Evolutionary conservation across 2,113 vertebrate species (phyloP).

Genomic region (Xenus cinereus): DNA sequence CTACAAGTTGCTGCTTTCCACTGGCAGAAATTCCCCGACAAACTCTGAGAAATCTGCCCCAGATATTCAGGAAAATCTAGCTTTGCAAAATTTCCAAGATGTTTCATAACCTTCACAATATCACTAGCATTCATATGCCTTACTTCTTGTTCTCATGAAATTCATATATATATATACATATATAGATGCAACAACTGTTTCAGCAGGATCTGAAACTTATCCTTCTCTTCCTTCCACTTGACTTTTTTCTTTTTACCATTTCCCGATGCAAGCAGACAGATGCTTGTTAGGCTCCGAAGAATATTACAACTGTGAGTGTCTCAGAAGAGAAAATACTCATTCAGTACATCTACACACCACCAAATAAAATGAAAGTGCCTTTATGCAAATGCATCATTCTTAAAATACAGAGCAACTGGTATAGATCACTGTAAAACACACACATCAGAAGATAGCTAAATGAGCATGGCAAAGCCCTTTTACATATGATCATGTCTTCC

Average conservation of each 20-base stretch:
- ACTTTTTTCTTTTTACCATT: not conserved
- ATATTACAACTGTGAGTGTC: rapidly evolving
- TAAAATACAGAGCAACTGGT: not conserved
- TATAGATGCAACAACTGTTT: not conserved
- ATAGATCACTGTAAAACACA: not conserved
- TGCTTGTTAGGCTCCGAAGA: not conserved
- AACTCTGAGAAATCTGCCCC: not conserved
- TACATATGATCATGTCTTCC: not conserved
- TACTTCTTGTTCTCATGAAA: not conserved
- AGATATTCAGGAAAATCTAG: not conserved
- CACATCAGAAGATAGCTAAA: not conserved
- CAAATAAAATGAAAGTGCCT: not conserved
- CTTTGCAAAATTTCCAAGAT: not conserved
- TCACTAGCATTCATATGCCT: not conserved
- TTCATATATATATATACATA: not conserved
- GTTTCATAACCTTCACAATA: not conserved
- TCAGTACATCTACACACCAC: not conserved
- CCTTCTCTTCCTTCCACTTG: not conserved
- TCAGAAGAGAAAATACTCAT: not conserved
- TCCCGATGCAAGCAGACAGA: not conserved
- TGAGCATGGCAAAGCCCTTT: not conserved
- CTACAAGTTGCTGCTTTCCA: not conserved
- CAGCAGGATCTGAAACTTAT: not conserved
- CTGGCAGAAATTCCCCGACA: not conserved
- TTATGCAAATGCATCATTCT: not conserved